A percentile compares a stretch with the other conserved stretches of the same genome.
phyloP scores from a whole-genome alignment of 2,113 vertebrate species.

The Orientallactaga bullata region DNA sequence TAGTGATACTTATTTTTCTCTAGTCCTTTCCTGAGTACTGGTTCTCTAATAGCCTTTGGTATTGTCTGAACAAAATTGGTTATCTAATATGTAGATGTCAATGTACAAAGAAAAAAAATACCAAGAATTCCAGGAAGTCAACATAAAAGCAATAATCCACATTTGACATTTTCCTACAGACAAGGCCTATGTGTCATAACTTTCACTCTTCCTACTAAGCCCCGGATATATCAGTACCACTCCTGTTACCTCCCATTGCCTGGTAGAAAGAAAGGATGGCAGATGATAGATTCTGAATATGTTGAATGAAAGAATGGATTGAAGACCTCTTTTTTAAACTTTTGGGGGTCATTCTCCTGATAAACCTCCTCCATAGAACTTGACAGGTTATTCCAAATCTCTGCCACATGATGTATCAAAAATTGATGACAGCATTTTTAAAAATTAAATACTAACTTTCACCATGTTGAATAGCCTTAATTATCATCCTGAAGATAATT shows the following conservation, averaged over 20 bases:
- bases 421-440: background rate
- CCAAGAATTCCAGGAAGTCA: background rate
- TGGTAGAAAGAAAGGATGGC: background rate
- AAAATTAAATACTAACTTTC: constrained; percentile 48
- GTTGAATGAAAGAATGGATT: background rate
- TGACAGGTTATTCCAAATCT: background rate
- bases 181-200: background rate
- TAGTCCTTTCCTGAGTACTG: background rate
- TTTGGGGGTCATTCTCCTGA: background rate
- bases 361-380: background rate
- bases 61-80: background rate
- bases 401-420: background rate
- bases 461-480: constrained; percentile 68
- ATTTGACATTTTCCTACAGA: background rate
- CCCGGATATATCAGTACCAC: background rate
- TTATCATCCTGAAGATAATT: constrained; percentile 52
- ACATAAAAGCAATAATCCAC: background rate
- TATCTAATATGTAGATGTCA: background rate
- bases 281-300: background rate
- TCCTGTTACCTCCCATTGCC: background rate
- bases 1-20: background rate
- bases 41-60: background rate
- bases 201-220: background rate
- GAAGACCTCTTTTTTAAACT: constrained; percentile 33
- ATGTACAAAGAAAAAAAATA: background rate